Base-by-base conservation (phyloP, 2,113 vertebrate species). In the Psilopsiagon aymara region DNA sequence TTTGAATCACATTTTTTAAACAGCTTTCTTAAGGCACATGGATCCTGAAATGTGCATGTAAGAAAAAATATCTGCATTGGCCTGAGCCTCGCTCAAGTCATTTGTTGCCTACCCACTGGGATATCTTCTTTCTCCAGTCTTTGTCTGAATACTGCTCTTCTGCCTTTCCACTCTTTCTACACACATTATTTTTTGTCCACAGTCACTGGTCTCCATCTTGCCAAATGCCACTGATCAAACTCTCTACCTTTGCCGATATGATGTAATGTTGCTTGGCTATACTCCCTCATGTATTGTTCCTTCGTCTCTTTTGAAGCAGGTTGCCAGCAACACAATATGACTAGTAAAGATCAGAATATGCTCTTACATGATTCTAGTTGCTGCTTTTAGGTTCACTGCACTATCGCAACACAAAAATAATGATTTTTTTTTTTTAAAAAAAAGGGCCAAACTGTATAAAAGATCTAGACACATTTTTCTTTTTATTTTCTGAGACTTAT, bases 91-190 rank as follows among this genome's bases (percentile, higher is more conserved):
- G 7, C 12, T 83, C 43, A 60, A 13, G 5, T 81, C 83, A 86
- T 94, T 94, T 7, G 78, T 37, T 96, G 44, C 15, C 31, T 82
- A 44, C 23, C 31, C 83, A 62, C 9, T 29, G 53, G 37, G 4
- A 83, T 29, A 90, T 90, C 46, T 88, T 84, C 33, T 73, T 95
- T 84, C 39, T 76, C 10, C 21, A 88, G 52, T 37, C 69, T 79
- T 86, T 83, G 10, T 79, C 49, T 84, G 60, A 92, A 14, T 18
- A 39, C 9, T 69, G 37, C 19, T 41, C 81, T 86, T 96, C 67
- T 84, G 41, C 49, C 33, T 94, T 91, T 51, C 43, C 4, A 9
- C 20, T 95, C 81, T 75, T 89, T 59, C 81, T 60, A 74, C 71
- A 79, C 21, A 21, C 39, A 82, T 82, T 95, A 88, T 77, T 86